phyloP scores from a whole-genome alignment of 2,797 vertebrate species.

The Paratrypauchen microcephalus region DNA sequence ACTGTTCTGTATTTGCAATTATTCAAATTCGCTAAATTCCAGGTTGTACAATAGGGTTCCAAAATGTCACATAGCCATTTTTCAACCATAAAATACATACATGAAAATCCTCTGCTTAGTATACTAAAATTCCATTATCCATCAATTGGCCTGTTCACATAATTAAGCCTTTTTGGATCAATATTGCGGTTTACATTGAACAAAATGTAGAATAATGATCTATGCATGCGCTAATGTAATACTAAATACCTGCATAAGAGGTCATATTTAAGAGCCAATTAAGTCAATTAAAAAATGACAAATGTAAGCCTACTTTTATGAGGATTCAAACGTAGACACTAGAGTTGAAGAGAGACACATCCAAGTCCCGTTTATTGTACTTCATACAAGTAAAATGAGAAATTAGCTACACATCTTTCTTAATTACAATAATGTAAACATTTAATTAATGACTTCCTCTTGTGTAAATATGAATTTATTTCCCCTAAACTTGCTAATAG shows the following conservation, averaged over 20 bases:
- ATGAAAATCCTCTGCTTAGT: not conserved
- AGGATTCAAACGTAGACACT: not conserved
- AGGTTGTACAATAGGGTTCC: no score
- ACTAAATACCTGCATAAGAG: not conserved
- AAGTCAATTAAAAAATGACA: no score
- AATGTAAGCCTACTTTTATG: no score
- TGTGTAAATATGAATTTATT: not conserved
- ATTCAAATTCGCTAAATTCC: no score
- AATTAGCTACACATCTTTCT: not conserved
- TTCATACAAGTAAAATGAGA: not conserved
- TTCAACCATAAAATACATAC: not conserved
- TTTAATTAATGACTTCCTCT: not conserved
- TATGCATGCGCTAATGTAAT: not conserved
- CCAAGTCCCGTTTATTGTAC: not conserved
- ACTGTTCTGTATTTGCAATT: no score
- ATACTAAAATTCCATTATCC: not conserved
- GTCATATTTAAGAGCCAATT: not conserved
- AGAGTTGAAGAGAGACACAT: not conserved
- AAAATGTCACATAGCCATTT: no score
- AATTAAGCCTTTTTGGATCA: not conserved
- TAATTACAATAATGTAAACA: not conserved
- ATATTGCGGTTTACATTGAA: not conserved
- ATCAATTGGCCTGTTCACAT: not conserved
- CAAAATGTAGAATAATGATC: not conserved
- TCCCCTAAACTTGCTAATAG: not conserved